Percentiles rank a stretch among this genome's conserved stretches.
Conservation (phyloP, 1,140 invertebrate species). For the fruit fly (Drosophila melanogaster) region DNA sequence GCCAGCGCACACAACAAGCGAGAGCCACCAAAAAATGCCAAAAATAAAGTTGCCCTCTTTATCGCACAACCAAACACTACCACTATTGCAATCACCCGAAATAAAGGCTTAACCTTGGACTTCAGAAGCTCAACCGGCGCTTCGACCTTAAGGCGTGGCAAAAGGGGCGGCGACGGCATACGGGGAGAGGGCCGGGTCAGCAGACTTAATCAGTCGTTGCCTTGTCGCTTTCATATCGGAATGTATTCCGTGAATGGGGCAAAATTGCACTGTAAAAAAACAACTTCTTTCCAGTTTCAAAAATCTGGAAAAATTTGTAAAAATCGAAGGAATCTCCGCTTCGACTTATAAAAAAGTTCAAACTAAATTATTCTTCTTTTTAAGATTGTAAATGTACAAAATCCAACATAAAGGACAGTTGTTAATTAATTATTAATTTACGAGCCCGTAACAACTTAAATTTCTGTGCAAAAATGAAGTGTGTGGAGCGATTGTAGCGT, state of each 20-base stretch:
- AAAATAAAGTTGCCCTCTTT: slow-evolving; percentile 54
- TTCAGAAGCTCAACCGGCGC: slow-evolving; percentile 39
- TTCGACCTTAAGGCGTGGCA: slow-evolving; percentile 26
- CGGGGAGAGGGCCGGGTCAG: slow-evolving; percentile 1
- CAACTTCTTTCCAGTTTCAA: background rate
- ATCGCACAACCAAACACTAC: slow-evolving; percentile 18
- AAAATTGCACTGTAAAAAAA: slow-evolving; percentile 2
- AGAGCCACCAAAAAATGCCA: slow-evolving; percentile 31
- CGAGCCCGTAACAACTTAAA: too few species aligned
- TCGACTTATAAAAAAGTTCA: too few species aligned
- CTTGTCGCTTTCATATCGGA: slow-evolving; percentile 40
- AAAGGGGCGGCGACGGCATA: background rate
- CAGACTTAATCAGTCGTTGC: slow-evolving; percentile 58
- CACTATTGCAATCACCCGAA: slow-evolving; percentile 23
- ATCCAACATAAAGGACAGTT: background rate
- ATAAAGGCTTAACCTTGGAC: slow-evolving; percentile 70
- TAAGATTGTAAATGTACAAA: too few species aligned
- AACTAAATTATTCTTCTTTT: too few species aligned
- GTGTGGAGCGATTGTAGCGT: slow-evolving; percentile 7
- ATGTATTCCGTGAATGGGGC: slow-evolving; percentile 5
- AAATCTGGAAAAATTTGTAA: too few species aligned
- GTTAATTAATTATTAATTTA: background rate
- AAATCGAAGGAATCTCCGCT: background rate
- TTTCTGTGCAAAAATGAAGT: slow-evolving; percentile 7
- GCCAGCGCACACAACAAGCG: slow-evolving; percentile 15